Evolutionary conservation across 2,888 invertebrate species (phyloP).

Genomic region (Drosophila subsilvestris): DNA sequence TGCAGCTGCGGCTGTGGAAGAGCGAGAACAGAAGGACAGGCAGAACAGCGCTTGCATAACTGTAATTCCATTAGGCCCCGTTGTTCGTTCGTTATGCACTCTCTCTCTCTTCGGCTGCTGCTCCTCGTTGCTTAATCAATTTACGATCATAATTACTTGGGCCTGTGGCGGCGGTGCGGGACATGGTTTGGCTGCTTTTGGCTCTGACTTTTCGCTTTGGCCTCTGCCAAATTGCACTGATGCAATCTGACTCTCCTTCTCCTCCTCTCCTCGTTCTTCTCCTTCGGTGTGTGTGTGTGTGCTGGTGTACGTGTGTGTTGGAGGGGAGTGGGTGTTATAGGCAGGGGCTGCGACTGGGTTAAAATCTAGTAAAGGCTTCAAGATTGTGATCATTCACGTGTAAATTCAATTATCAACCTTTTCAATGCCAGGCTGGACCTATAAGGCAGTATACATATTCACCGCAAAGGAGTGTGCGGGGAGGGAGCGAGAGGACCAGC

Average conservation of each 20-base stretch:
- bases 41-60: slow-evolving; percentile 40
- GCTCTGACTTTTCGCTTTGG: slow-evolving; percentile 46
- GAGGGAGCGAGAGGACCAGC: not conserved
- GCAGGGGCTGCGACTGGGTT: slow-evolving; percentile 13
- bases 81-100: slow-evolving; percentile 23
- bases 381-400: slow-evolving; percentile 81
- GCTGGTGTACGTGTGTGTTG: not conserved
- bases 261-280: not conserved
- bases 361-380: slow-evolving; percentile 64
- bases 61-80: slow-evolving; percentile 47
- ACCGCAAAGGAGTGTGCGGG: not conserved
- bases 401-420: slow-evolving; percentile 82
- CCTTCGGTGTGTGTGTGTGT: not conserved
- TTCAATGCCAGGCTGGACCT: slow-evolving; percentile 52
- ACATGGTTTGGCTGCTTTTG: slow-evolving; percentile 18
- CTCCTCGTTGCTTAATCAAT: slow-evolving; percentile 61
- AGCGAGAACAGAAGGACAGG: slow-evolving; percentile 10
- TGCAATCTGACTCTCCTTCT: slow-evolving; percentile 51
- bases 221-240: slow-evolving; percentile 49
- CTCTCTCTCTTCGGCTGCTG: slow-evolving; percentile 9
- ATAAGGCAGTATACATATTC: too few species aligned
- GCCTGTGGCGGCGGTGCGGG: slow-evolving; percentile 49
- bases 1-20: not conserved
- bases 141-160: slow-evolving; percentile 73
- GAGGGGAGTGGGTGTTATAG: not conserved